phyloP scores from a whole-genome alignment of 2,797 vertebrate species.

The Onychomys torridus region DNA sequence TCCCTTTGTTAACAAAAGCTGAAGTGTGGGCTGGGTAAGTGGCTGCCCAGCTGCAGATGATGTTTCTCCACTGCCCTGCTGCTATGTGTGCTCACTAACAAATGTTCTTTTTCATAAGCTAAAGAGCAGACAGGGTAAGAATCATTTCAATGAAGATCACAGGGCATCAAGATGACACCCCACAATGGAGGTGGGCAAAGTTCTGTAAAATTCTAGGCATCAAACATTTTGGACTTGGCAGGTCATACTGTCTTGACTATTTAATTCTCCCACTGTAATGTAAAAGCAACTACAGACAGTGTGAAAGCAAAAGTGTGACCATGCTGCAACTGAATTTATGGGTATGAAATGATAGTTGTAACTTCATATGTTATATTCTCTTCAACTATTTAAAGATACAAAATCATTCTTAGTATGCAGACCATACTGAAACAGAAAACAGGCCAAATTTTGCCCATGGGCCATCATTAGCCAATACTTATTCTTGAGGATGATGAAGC shows the following conservation, averaged over 20 bases:
- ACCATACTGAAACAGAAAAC: not conserved
- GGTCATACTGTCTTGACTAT: not conserved
- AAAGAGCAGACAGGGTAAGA: not conserved
- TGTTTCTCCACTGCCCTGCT: not conserved
- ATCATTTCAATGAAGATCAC: not conserved
- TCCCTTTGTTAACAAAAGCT: not conserved
- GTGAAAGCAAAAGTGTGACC: not conserved
- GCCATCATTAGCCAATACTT: not conserved
- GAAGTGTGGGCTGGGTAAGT: not conserved
- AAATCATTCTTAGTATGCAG: not conserved
- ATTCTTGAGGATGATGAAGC: not conserved
- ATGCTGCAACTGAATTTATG: not conserved
- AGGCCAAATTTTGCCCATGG: not conserved
- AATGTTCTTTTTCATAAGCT: not conserved
- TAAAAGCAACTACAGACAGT: not conserved
- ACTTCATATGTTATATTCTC: not conserved
- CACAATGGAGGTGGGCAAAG: not conserved
- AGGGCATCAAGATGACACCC: not conserved
- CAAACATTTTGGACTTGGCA: not conserved
- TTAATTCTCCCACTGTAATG: not conserved
- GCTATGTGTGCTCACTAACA: not conserved
- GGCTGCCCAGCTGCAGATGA: not conserved
- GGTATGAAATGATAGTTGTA: not conserved
- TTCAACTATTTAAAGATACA: not conserved
- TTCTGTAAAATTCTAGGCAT: not conserved